A percentile compares a stretch with the other conserved stretches of the same genome.
Evolutionary conservation across 2,797 vertebrate species (phyloP).

Genomic region (Xiphophorus birchmanni): DNA sequence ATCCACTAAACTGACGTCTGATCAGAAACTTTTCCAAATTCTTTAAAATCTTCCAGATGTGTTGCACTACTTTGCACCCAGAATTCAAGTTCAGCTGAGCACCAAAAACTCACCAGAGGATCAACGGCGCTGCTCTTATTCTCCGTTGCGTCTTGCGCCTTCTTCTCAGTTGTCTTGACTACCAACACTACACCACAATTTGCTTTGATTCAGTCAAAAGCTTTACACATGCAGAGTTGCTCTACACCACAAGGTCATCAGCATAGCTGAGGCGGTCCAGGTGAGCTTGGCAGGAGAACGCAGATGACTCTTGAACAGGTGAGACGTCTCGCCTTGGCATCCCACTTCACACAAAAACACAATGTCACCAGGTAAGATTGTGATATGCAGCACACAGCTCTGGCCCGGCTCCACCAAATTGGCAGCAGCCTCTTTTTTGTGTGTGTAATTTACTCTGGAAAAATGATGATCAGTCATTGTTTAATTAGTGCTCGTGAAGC

Average conservation of each 20-base stretch:
- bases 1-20: neutral
- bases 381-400: conserved; percentile 57
- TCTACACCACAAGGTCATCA: conserved; percentile 58
- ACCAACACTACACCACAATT: conserved; percentile 41
- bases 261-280: conserved; percentile 66
- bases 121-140: conserved; percentile 36
- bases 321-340: conserved; percentile 74
- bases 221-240: conserved; percentile 56
- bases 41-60: neutral
- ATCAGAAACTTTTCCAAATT: no score
- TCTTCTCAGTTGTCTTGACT: conserved; percentile 41
- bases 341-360: conserved; percentile 68
- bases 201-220: conserved; percentile 71
- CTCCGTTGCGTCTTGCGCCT: conserved; percentile 43
- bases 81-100: conserved; percentile 2
- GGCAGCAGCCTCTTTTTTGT: conserved; percentile 38
- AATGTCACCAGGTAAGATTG: conserved; percentile 63
- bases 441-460: conserved; percentile 43
- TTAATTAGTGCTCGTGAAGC: conserved; percentile 58
- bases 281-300: conserved; percentile 78
- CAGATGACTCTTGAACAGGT: conserved; percentile 63
- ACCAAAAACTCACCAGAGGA: conserved; percentile 41
- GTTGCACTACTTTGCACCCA: neutral
- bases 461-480: conserved; percentile 48
- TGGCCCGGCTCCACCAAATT: conserved; percentile 66